Base-by-base conservation (phyloP, 2,113 vertebrate species). In the Oryzias melastigma region DNA sequence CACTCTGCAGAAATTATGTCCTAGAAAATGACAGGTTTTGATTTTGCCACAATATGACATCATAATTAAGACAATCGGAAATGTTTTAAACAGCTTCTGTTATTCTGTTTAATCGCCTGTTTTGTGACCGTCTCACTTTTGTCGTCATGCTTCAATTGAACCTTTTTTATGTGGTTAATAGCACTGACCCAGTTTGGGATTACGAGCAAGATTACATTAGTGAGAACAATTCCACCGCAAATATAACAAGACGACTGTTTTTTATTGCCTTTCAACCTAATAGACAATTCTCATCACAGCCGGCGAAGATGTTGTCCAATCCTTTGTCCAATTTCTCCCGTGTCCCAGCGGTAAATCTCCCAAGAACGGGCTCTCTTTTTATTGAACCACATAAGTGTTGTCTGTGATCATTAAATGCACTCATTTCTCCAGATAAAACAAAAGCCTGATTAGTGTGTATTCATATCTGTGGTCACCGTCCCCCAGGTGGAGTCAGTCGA, bases 401-500 rank as follows among this genome's bases (percentile, higher is more conserved):
- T 92, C 93, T 92, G 91, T 92, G 91, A 93, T 94, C 92, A 95
- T 94, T 93, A 93, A 93, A 95, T 92, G 89, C 66, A 43, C 60
- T 71, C 52, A 64, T 92, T 92, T 93, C 92, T 90, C 76, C 61
- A 61, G 73, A 66, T 61, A 59, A 76, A 85, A 86, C 91, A 90
- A 75, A 85, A 35, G 90, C 82, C 92, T 95, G 93, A 94, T 95
- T 95, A 95, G 94, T 92, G 92, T 91, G 90, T 91, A 91, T 90
- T 91, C 92, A 92, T 82, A 88, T 88, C 92, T 90, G 87, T 91
- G 91, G 92, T 93, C 84, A 82, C 51, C 68, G 86, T 82, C 93
- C 94, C 35, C 94, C 91, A 93, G 94, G 93, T 95, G 94, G 92
- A 90, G 86, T 62, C 73, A 87, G 84, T 81, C 85, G 87, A 89